These are phyloP conservation scores for Valencia hispanica DNA, from an alignment of 2,797 vertebrate species.

Conservation along the genomic window DNA sequence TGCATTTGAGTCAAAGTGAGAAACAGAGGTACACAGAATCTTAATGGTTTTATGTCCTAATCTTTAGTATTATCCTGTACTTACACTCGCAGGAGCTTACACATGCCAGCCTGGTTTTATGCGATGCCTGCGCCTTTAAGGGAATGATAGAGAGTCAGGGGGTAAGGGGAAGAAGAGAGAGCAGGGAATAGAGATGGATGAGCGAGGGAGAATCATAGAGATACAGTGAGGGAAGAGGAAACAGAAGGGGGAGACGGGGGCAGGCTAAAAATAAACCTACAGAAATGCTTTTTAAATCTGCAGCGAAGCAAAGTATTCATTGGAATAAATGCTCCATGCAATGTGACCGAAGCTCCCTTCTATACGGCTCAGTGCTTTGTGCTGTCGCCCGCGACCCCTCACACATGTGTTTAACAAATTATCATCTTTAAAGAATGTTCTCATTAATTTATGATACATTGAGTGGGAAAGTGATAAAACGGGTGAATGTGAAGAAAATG, in stretches of 20 bases:
- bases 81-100: slow-evolving; percentile 57
- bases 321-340: slow-evolving; percentile 65
- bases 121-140: slow-evolving; percentile 72
- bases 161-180: slow-evolving; percentile 54
- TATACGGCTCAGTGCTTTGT: not conserved
- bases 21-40: slow-evolving; percentile 59
- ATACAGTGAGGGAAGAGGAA: slow-evolving; percentile 68
- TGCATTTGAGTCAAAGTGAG: slow-evolving; percentile 56
- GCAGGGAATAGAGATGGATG: slow-evolving; percentile 69
- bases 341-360: slow-evolving; percentile 37
- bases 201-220: slow-evolving; percentile 66
- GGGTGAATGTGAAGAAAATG: slow-evolving; percentile 63
- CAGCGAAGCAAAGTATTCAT: slow-evolving; percentile 77
- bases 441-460: slow-evolving; percentile 44
- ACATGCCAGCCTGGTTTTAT: slow-evolving; percentile 64
- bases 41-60: slow-evolving; percentile 69
- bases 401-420: slow-evolving; percentile 24
- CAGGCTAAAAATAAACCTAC: slow-evolving; percentile 81
- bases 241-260: slow-evolving; percentile 70
- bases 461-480: slow-evolving; percentile 44
- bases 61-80: slow-evolving; percentile 65
- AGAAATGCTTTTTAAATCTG: slow-evolving; percentile 78
- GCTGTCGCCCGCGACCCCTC: slow-evolving; percentile 9
- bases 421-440: slow-evolving; percentile 30
- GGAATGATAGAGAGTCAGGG: slow-evolving; percentile 62